Base-by-base conservation (phyloP, 1,140 invertebrate genomes). In the Drosophila ananassae region DNA sequence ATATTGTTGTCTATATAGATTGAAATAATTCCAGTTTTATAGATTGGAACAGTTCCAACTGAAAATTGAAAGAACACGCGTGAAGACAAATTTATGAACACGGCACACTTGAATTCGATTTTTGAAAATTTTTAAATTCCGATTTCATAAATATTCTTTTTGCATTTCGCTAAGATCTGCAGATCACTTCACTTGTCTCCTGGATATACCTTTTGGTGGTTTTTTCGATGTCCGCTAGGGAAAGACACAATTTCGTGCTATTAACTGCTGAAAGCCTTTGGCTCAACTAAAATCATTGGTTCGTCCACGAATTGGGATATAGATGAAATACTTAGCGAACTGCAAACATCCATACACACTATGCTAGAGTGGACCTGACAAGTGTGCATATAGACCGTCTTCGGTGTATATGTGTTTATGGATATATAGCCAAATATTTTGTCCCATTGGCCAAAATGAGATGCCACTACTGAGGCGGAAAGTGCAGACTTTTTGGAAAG, bases 241-340 rank as follows among this genome's bases (percentile, higher is more conserved):
- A 37, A 60, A 73, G 79, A 76, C 58, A 51, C 58, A 74, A 66
- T 74, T 74, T 69, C 41, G 68, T 76, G 83, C 75, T 87, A 79
- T 76, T 87, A 73, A 82, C 82, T 87, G 83, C 37, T 79, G 75
- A 74, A 73, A 87, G 82, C 75, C 82, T 87, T 89, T 89, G 72
- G 83, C 79, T 87, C 82, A 83, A 87, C 82, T 87, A 87, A 87
- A 87, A 76, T 63, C 59, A 46, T 61, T 87, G 17, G 52, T 41
- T 66, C 63, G 64, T 71, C 67, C 67, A 71, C 67, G 44, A 69
- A 69, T 69, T 57, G 52, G 32, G 67, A 69, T 57, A 69, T 69
- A 71, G 64, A 71, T 71, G 67, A 71, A 69, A 71, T 71, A 71
- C 67, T 71, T 57, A 39, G 66, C 39, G 39, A 24, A 37, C 64